A percentile compares a stretch with the other conserved stretches of the same genome.
Conservation (phyloP, 2,797 vertebrate genomes). For the Aphelocoma californica region DNA sequence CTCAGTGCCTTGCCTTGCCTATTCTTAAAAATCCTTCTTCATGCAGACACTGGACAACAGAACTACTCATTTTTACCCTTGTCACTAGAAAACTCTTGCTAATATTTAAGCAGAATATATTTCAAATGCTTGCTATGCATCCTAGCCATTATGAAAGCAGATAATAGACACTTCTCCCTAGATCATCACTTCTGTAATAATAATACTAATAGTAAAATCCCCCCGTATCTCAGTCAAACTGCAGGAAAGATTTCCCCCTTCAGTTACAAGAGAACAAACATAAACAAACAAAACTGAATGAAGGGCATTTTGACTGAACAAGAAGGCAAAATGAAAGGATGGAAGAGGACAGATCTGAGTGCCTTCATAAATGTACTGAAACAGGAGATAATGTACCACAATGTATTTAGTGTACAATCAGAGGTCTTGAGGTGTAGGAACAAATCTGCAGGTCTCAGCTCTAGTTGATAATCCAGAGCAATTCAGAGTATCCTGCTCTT, state of each 20-base stretch:
- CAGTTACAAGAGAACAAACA: neutral
- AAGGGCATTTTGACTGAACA: neutral
- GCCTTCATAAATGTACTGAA: neutral
- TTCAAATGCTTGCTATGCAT: neutral
- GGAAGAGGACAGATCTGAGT: neutral
- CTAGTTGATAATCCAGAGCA: neutral
- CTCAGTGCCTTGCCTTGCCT: neutral
- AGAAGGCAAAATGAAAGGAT: neutral
- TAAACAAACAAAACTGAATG: neutral
- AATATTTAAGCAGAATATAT: neutral
- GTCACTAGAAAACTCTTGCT: neutral
- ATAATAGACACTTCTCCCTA: neutral
- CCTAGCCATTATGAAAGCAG: neutral
- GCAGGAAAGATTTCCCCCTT: neutral
- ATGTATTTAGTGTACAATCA: neutral
- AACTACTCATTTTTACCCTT: neutral
- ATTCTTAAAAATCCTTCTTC: neutral
- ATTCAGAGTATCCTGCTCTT: neutral
- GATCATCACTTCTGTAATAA: neutral
- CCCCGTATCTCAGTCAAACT: neutral
- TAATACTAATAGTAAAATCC: neutral
- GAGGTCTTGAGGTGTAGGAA: neutral
- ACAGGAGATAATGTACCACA: neutral
- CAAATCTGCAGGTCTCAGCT: neutral
- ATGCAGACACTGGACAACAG: neutral